Conservation (phyloP, 2,113 vertebrate species). For the Ophthalmolycus amberensis region DNA sequence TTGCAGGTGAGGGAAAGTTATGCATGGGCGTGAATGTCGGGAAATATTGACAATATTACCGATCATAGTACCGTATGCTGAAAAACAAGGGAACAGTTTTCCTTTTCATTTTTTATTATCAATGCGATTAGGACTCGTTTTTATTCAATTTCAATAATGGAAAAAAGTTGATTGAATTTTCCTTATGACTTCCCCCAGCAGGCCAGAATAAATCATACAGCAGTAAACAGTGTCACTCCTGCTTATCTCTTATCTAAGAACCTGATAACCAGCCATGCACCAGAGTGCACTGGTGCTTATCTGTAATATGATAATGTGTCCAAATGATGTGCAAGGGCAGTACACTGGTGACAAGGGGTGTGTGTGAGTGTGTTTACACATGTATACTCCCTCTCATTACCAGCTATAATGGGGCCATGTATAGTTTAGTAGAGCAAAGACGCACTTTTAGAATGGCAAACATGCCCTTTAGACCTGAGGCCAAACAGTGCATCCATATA, state of each 20-base stretch:
- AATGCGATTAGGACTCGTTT: neutral
- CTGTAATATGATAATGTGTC: constrained; percentile 45
- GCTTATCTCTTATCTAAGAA: constrained; percentile 37
- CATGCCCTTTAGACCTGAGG: constrained; percentile 22
- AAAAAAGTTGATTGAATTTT: neutral
- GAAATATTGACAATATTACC: neutral
- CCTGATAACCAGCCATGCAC: constrained; percentile 19
- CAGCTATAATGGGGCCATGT: constrained; percentile 50
- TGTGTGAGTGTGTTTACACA: constrained; percentile 25
- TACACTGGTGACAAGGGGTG: constrained; percentile 9
- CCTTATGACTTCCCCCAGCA: neutral
- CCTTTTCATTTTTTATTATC: neutral
- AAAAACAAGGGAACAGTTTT: neutral
- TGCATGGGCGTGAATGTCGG: neutral
- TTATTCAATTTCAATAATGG: neutral
- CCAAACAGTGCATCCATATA: neutral
- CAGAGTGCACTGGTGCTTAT: constrained; percentile 36
- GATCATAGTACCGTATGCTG: too few relatives aligned
- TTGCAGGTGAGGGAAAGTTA: neutral
- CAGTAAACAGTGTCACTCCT: constrained; percentile 8
- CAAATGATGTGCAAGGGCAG: constrained; percentile 42
- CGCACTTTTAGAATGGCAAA: constrained; percentile 38
- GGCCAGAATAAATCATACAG: neutral
- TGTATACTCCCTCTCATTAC: constrained; percentile 44
- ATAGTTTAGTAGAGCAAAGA: constrained; percentile 53